Conservation (phyloP, 2,113 vertebrate genomes). For the Phaetusa simplex region DNA sequence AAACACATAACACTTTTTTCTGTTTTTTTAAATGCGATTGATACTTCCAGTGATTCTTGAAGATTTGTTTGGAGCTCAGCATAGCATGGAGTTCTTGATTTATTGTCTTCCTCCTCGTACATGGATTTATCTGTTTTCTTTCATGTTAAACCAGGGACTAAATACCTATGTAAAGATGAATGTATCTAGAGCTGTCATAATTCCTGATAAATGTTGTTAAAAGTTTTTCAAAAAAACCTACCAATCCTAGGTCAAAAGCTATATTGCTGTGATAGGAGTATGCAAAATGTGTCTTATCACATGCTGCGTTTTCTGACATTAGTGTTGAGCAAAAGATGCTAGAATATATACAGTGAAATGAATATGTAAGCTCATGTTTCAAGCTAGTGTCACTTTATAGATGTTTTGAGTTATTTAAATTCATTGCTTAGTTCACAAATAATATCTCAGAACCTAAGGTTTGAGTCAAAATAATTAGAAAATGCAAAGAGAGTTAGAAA, state of each 20-base stretch:
- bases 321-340: not conserved
- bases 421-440: not conserved
- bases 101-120: not conserved
- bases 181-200: not conserved
- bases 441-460: not conserved
- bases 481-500: not conserved
- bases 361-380: not conserved
- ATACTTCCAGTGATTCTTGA: not conserved
- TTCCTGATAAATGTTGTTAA: not conserved
- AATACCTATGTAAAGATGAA: not conserved
- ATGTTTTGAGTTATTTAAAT: not conserved
- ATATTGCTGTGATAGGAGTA: not conserved
- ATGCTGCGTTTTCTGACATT: not conserved
- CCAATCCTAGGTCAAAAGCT: not conserved
- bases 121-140: not conserved
- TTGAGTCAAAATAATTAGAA: not conserved
- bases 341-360: not conserved
- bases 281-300: not conserved
- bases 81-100: not conserved
- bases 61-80: not conserved
- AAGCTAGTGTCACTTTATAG: not conserved
- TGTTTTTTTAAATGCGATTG: not conserved
- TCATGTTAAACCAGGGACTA: not conserved
- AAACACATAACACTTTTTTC: not conserved
- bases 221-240: not conserved